These are phyloP conservation scores for Lepidocolaptes lacrymiger DNA, from an alignment of 2,797 vertebrate genomes.

Conservation along the genomic window DNA sequence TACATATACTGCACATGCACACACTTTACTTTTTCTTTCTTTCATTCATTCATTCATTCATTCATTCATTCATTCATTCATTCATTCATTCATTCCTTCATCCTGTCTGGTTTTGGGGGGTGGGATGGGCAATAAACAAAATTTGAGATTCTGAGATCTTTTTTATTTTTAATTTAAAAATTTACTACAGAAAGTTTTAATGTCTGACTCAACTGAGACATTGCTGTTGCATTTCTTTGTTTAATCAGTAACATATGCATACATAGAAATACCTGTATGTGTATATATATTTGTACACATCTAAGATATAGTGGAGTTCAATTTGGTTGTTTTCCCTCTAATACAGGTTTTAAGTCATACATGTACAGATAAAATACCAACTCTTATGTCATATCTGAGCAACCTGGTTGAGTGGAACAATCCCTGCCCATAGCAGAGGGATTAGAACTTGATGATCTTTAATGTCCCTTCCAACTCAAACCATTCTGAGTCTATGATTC, in stretches of 20 bases:
- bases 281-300: background rate
- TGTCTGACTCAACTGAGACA: background rate
- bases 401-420: background rate
- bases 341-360: background rate
- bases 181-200: background rate
- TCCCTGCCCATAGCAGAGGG: background rate
- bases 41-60: background rate
- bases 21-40: background rate
- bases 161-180: background rate
- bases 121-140: background rate
- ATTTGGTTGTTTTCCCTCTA: background rate
- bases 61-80: background rate
- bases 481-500: background rate
- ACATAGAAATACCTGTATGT: fast-evolving
- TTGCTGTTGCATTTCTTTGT: background rate
- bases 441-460: background rate
- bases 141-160: background rate
- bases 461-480: background rate
- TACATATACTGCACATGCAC: background rate
- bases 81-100: background rate
- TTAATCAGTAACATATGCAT: background rate
- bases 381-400: background rate
- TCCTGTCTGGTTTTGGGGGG: fast-evolving
- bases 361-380: background rate
- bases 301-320: background rate